A percentile compares a stretch with the other conserved stretches of the same genome.
Conservation (phyloP, 2,113 vertebrate species). For the Acrocephalus kingi region DNA sequence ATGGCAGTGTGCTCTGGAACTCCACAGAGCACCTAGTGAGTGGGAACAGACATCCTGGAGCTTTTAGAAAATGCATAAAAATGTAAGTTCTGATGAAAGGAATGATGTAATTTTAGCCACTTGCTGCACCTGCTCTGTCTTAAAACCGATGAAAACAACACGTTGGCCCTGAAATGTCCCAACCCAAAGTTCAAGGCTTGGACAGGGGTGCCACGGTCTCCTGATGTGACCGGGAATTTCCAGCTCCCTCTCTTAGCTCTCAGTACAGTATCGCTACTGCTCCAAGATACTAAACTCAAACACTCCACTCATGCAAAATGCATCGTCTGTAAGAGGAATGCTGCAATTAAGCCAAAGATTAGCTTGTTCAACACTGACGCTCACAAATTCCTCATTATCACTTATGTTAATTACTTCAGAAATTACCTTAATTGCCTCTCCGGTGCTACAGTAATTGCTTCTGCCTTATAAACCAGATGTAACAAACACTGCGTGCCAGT, state of each 20-base stretch:
- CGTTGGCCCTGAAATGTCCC: neutral
- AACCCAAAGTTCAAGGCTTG: neutral
- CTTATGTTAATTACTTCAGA: constrained; percentile 66
- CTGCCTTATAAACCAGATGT: constrained; percentile 42
- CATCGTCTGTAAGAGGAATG: neutral
- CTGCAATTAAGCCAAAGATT: constrained; percentile 59
- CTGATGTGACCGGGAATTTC: neutral
- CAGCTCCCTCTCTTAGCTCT: neutral
- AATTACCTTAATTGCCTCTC: constrained; percentile 70
- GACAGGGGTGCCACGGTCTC: neutral
- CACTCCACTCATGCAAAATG: constrained; percentile 20
- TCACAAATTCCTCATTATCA: constrained; percentile 64
- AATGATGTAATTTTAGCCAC: neutral
- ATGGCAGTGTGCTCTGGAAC: neutral
- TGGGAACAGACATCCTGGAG: neutral
- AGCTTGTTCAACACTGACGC: constrained; percentile 35
- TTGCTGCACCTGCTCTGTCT: neutral
- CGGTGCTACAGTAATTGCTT: constrained; percentile 23
- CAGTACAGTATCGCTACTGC: neutral
- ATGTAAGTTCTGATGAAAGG: neutral
- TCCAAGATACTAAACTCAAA: neutral
- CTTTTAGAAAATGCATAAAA: neutral
- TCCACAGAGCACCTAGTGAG: neutral
- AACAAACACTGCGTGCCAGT: neutral
- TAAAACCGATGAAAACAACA: neutral